Evolutionary conservation across 2,888 invertebrate species (phyloP), one percentile per base, ranked within the genome.

Genomic region (Philereme vetulata): DNA sequence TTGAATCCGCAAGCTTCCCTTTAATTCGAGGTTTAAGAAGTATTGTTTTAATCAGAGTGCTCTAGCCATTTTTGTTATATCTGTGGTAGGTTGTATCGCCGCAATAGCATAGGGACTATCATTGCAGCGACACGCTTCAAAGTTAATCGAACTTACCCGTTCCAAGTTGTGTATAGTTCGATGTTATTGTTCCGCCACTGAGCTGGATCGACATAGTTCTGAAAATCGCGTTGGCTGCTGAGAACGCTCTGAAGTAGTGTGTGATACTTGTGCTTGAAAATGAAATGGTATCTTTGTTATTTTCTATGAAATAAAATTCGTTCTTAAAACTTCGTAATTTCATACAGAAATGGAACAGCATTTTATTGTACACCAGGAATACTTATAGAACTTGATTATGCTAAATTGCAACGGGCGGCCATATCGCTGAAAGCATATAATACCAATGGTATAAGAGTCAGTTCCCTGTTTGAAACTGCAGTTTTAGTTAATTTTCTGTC

Each of bases 121-220:
- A 59, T 62, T 60, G 43, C 54, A 42, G 52, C 60, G 62, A 67
- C 65, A 66, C 62, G 53, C 62, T 64, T 58, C 64, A 43, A 64
- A 67, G 55, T 62, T 55, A 62, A 62, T 62, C 62, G 58, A 62
- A 62, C 62, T 62, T 58, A 55, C 51, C 49, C 58, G 62, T 55
- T 52, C 11, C 36, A 49, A 59, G 58, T 56, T 61, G 42, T 52
- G 32, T 49, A 50, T 45, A 45, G 40, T 45, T 50, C 43, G 4
- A 11, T 36, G 54, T 45, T 56, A 55, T 62, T 56, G 58, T 56
- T 55, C 47, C 34, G 11, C 10, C n/a, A 4, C 46, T 32, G 32
- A 38, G 43, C 50, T 34, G 46, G 51, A 57, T 57, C 38, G 47
- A 58, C 54, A 10, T 44, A 55, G 57, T 53, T 61, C 9, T 51